Evolutionary conservation across 2,888 invertebrate species (phyloP), one percentile per base, ranked within the genome.

Genomic region (Cantharis rustica): DNA sequence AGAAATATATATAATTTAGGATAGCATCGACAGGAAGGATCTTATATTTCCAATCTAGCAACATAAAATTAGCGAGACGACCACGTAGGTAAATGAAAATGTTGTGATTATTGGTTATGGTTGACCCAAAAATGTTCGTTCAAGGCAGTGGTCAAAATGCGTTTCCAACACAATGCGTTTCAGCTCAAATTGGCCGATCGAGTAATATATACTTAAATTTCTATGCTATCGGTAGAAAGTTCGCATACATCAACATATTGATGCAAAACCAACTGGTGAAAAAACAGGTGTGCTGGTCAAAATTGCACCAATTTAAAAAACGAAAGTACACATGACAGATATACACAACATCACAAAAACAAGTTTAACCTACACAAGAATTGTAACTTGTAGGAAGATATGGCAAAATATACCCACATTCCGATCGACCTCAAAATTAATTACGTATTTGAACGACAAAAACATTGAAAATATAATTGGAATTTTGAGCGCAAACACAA

Each of bases 281-380:
- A 66, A 66, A 66, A 66, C 64, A 66, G 64, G 64, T 66, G 64
- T 11, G 23, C 64, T 23, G 3, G 23, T 23, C 64, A 16, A 20
- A 66, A n/a, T 9, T 23, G 64, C 23, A 20, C 64, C 23, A 16
- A 23, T 23, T 20, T 20, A 23, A 66, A 66, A 66, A 66, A 20
- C 64, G 64, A 66, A 66, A 66, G 64, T 66, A 66, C 64, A n/a
- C 10, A 66, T 66, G 47, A 68, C 13, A 68, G 61, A 47, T 47
- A 47, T 16, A 15, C 27, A 72, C 64, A 72, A 68, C 31, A 72
- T 61, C 68, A 23, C 23, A 23, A 16, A 69, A 47, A 72, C 72
- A 72, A 68, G 72, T 72, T 72, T 72, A 31, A 61, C 72, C 72
- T 68, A 72, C 72, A 68, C 68, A 61, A 15, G 68, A 72, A 68